phyloP scores from a whole-genome alignment of 2,797 vertebrate genomes.

The Capromys pilorides region DNA sequence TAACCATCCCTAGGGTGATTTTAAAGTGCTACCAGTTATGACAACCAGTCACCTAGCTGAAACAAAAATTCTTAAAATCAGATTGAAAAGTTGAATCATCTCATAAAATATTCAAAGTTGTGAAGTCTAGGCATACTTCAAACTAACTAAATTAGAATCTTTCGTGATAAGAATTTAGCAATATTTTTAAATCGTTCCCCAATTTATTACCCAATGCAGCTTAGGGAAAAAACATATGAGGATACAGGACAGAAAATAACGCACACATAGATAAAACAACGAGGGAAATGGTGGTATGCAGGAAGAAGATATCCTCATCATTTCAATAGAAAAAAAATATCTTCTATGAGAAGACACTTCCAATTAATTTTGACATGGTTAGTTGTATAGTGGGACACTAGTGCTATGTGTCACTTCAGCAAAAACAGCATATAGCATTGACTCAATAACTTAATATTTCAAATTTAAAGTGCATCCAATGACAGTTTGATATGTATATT shows the following conservation, averaged over 20 bases:
- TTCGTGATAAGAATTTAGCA: neutral
- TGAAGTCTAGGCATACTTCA: neutral
- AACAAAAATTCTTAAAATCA: neutral
- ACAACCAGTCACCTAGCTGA: neutral
- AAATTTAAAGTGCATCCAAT: conserved; percentile 18
- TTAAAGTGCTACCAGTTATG: neutral
- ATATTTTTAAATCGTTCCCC: neutral
- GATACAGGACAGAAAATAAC: neutral
- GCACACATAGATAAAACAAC: neutral
- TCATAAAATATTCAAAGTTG: neutral
- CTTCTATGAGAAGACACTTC: neutral
- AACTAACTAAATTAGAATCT: neutral
- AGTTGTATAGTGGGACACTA: neutral
- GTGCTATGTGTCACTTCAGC: neutral
- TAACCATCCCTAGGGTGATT: neutral
- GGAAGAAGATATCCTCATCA: neutral
- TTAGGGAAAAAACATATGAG: neutral
- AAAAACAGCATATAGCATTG: neutral
- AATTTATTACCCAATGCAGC: neutral
- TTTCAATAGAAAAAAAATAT: neutral
- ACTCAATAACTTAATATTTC: neutral
- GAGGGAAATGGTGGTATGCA: neutral
- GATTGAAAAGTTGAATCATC: neutral
- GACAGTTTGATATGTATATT: neutral
- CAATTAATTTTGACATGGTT: conserved; percentile 1